Evolutionary conservation across 64 coral and sea anemone species (phyloP).

Genomic region (Hydrozoanthus tunicans): DNA sequence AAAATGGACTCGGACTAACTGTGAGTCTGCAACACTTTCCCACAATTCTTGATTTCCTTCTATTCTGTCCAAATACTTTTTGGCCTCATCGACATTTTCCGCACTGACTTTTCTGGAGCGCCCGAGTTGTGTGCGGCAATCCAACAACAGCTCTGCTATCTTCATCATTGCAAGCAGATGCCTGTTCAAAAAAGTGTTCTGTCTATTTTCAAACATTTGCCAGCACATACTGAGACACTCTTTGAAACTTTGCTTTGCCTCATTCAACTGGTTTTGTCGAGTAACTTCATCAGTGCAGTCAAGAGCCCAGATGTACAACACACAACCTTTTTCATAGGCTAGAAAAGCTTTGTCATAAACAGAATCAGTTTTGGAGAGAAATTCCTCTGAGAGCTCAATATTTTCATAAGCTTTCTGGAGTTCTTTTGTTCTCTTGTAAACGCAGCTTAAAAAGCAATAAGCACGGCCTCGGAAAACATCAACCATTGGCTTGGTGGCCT

Average conservation of each 20-base stretch:
- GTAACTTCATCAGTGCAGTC: neutral
- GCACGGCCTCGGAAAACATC: constrained; percentile 24
- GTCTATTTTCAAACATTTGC: constrained; percentile 14
- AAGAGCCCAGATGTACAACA: neutral
- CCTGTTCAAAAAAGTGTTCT: constrained; percentile 24
- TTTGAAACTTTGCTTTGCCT: constrained; percentile 23
- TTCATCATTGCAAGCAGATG: constrained; percentile 42
- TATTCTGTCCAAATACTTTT: constrained; percentile 8
- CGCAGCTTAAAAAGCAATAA: constrained; percentile 24
- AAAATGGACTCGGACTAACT: constrained; percentile 29
- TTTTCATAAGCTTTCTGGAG: constrained; percentile 24
- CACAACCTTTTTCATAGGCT: constrained; percentile 51
- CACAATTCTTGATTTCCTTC: constrained; percentile 24
- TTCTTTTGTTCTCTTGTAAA: constrained; percentile 39
- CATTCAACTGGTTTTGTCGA: neutral
- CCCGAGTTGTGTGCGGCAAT: neutral
- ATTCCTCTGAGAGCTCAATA: constrained; percentile 1
- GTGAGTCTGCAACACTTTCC: neutral
- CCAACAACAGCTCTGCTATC: constrained; percentile 19
- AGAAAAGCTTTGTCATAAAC: constrained; percentile 38
- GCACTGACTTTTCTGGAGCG: neutral
- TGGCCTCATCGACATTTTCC: constrained; percentile 13
- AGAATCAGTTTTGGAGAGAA: constrained; percentile 8
- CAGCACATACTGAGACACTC: neutral
- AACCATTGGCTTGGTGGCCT: constrained; percentile 31